Evolutionary conservation across 2,888 invertebrate species (phyloP), one percentile per base, ranked within the genome.

Genomic region (Apamea crenata): DNA sequence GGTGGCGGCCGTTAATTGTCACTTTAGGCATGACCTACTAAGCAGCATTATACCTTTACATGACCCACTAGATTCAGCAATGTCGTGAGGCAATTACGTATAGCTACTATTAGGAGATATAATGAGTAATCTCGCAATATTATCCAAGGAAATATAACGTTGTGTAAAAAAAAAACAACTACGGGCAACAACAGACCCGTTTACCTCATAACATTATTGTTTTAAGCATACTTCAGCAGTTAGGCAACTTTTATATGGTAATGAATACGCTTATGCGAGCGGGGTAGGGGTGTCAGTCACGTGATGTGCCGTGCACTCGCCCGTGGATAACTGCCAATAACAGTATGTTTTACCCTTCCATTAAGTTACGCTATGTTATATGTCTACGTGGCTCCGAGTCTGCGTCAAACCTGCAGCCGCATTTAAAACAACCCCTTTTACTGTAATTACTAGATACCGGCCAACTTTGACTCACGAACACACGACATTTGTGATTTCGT

Each of bases 261-360:
- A 88, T 85, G 81, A 85, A 80, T 81, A 87, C 80, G 86, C 81
- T 84, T 77, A 87, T 84, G 83, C 87, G 88, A 85, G 83, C 65
- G 81, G 83, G 78, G 85, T 80, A 87, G 89, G 90, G 92, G 91
- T 91, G 91, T 93, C 90, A 88, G 94, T 94, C 95, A 95, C 94
- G 94, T 94, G 92, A 95, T 91, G 91, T 95, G 89, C 92, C 94
- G 95, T 95, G 95, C 92, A 88, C 91, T 92, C 89, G 88, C 89
- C 84, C 90, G 91, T 91, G 94, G 94, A 94, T 94, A 94, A 94
- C 93, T 93, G 93, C 93, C 94, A 94, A 94, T 94, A 94, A 93
- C 92, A 89, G 91, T 92, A 88, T 93, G 92, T 92, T 93, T 85
- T 89, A 94, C 93, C 93, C 93, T 91, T 83, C 91, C 90, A 94